phyloP scores from a whole-genome alignment of 2,888 invertebrate genomes.

The Drosophila incognita region DNA sequence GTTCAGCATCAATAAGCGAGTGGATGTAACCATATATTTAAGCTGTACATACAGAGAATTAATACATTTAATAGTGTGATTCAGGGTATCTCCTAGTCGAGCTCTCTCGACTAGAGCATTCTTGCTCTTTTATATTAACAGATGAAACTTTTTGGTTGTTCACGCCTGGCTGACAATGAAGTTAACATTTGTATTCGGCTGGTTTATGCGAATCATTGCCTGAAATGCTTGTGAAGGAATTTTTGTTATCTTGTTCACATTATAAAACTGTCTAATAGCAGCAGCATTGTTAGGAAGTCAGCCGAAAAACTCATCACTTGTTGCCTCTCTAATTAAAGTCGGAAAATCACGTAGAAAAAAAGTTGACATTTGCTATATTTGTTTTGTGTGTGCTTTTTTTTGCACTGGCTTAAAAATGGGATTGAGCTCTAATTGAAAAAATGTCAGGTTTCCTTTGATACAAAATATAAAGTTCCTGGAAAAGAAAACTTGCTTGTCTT shows the following conservation, averaged over 20 bases:
- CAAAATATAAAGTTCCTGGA: not conserved
- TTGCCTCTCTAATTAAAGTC: slow-evolving; percentile 37
- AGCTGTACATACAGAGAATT: not conserved
- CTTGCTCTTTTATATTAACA: slow-evolving; percentile 14
- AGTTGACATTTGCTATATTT: slow-evolving; percentile 1
- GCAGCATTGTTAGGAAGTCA: slow-evolving; percentile 2
- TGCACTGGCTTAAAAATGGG: not conserved
- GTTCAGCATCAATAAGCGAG: not conserved
- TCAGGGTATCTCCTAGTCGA: not conserved
- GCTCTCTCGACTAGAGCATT: not conserved
- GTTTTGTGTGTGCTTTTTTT: not conserved
- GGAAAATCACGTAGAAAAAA: slow-evolving; percentile 23
- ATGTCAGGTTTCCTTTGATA: not conserved
- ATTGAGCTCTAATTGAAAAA: slow-evolving; percentile 15
- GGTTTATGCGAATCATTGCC: slow-evolving; percentile 11
- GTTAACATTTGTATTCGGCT: slow-evolving; percentile 13
- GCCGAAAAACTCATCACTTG: slow-evolving; percentile 28
- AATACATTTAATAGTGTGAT: not conserved
- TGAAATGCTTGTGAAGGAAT: slow-evolving; percentile 23
- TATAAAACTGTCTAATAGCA: not conserved
- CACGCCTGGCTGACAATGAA: slow-evolving; percentile 17
- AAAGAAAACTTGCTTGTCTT: not conserved
- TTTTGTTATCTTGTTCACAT: not conserved
- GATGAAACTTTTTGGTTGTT: slow-evolving; percentile 12
- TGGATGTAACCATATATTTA: not conserved